A percentile compares a stretch with the other conserved stretches of the same genome.
These are phyloP conservation scores for Stegophylla sp. DNA, from an alignment of 2,888 invertebrate species.

Conservation along the genomic window DNA sequence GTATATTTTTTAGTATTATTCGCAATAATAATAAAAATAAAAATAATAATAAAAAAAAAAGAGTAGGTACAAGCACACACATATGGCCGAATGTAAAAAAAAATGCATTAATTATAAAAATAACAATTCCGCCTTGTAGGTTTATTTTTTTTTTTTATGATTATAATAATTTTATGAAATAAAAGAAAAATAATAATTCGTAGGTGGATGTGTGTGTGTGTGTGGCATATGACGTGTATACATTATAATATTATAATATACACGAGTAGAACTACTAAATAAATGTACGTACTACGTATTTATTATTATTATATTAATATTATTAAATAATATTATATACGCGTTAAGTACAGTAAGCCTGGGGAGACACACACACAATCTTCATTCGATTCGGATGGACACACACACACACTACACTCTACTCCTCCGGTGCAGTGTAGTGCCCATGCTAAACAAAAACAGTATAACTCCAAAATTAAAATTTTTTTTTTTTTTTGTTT, in stretches of 20 bases:
- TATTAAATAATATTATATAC: too few species aligned
- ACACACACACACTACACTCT: neutral
- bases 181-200: constrained; percentile 44
- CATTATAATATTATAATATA: neutral
- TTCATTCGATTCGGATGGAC: constrained; percentile 15
- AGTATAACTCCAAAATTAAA: too few species aligned
- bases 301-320: neutral
- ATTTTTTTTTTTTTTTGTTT: too few species aligned
- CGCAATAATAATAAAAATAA: constrained; percentile 51
- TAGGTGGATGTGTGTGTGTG: constrained; percentile 21
- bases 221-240: constrained; percentile 9
- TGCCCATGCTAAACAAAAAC: too few species aligned
- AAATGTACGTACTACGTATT: constrained; percentile 13
- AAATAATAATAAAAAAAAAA: too few species aligned
- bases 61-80: constrained; percentile 22
- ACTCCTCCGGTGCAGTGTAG: too few species aligned
- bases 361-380: constrained; percentile 12
- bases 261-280: too few species aligned
- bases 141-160: constrained; percentile 28
- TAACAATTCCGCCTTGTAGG: constrained; percentile 50
- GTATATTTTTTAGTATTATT: constrained; percentile 54
- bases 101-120: constrained; percentile 50
- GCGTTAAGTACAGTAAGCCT: neutral
- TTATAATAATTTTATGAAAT: constrained; percentile 49
- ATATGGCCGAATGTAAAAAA: constrained; percentile 32